phyloP scores from a whole-genome alignment of 2,888 invertebrate genomes.

The Dryomyza anilis region DNA sequence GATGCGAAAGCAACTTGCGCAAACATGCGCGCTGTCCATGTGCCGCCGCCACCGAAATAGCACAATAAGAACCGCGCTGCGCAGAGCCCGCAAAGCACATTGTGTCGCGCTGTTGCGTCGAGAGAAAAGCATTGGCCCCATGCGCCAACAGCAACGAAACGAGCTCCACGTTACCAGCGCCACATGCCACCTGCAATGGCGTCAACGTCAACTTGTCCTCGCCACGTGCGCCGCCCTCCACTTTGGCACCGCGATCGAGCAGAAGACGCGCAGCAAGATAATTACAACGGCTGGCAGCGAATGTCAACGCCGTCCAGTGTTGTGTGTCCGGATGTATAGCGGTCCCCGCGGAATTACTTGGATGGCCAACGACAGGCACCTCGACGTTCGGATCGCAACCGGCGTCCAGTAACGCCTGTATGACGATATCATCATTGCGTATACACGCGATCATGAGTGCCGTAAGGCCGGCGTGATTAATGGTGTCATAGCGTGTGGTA shows the following conservation, averaged over 20 bases:
- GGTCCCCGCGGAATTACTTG: constrained; percentile 64
- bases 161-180: constrained; percentile 79
- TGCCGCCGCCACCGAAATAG: constrained; percentile 87
- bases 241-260: constrained; percentile 79
- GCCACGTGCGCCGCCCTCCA: constrained; percentile 84
- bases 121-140: constrained; percentile 86
- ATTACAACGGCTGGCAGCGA: constrained; percentile 70
- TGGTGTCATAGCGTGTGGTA: constrained; percentile 73
- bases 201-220: constrained; percentile 88
- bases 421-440: constrained; percentile 78
- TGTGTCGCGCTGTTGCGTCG: constrained; percentile 81
- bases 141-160: constrained; percentile 79
- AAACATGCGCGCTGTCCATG: constrained; percentile 83
- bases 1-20: constrained; percentile 78
- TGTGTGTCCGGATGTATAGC: constrained; percentile 72
- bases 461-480: constrained; percentile 79
- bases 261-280: constrained; percentile 70
- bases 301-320: constrained; percentile 88
- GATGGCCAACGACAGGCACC: constrained; percentile 65
- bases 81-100: constrained; percentile 86
- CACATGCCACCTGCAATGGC: constrained; percentile 85
- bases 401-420: constrained; percentile 75
- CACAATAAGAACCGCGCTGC: constrained; percentile 85
- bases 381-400: constrained; percentile 84
- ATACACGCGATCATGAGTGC: constrained; percentile 84